Evolutionary conservation across 64 coral and sea anemone genomes (phyloP), one percentile per base, ranked within the genome.

Genomic region (Catalaphyllia jardinei): DNA sequence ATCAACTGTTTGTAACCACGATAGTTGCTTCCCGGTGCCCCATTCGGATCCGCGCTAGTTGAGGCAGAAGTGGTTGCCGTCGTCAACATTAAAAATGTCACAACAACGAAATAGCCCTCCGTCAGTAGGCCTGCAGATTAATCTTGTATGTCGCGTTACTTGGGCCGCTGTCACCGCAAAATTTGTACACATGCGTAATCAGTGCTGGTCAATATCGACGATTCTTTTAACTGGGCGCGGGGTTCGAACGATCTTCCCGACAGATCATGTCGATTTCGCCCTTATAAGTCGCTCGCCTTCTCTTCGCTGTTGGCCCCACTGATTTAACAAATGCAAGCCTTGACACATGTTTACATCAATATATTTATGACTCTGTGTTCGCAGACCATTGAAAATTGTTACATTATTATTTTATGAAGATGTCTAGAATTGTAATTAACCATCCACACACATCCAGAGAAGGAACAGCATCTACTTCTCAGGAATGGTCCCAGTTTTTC

Each of bases 361-460:
- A 92, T 97, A 97, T 97, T 93, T 89, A 90, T 83, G 83, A 92
- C 89, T 80, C 75, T 77, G 83, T 89, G 67, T 39, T 88, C 83
- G 76, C 73, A 61, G 87, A 87, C 95, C 95, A 91, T 85, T 91
- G 82, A 85, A 85, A 88, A 93, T 79, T 88, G 71, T 22, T 31
- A 61, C 88, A 97, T 97, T 87, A 97, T 88, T 97, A 93, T 97
- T 93, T 93, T 75, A 97, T 97, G 88, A 90, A 72, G 55, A 59
- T 27, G 67, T 65, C 91, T 59, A 78, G 71, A 82, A 97, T 97
- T 75, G 75, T 97, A 93, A 97, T 97, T 93, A 85, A 85, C 81
- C 39, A 85, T 67, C 22, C 8, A 71, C 81, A 12, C 62, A 71
- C 62, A 65, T 71, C 62, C 81, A 85, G 81, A 22, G 35, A 51